Percentiles rank a stretch among this genome's conserved stretches.
phyloP scores from a whole-genome alignment of 2,797 vertebrate genomes.

The Bradypus variegatus region DNA sequence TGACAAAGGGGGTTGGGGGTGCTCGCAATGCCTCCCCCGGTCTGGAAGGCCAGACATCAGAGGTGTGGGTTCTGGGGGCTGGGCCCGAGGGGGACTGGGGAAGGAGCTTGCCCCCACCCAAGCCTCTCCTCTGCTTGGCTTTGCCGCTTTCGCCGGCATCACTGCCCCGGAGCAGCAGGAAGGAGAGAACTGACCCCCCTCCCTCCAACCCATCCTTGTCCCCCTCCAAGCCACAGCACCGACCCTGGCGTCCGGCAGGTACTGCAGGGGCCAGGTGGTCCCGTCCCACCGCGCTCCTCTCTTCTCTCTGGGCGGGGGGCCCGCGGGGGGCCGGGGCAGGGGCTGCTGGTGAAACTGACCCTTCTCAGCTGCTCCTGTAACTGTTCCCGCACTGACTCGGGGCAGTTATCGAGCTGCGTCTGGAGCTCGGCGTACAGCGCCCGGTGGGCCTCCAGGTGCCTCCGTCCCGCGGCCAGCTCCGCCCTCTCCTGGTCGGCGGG shows the following conservation, averaged over 20 bases:
- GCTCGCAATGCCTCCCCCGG: not conserved
- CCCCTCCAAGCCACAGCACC: conserved; percentile 49
- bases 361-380: conserved; percentile 93
- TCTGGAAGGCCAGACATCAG: conserved; percentile 34
- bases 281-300: conserved; percentile 54
- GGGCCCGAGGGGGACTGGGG: conserved; percentile 20
- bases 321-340: conserved; percentile 61
- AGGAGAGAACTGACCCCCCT: not conserved
- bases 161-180: not conserved
- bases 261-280: conserved; percentile 52
- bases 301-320: conserved; percentile 46
- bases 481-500: conserved; percentile 87
- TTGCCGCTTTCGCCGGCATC: conserved; percentile 30
- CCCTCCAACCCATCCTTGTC: not conserved
- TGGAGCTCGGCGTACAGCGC: conserved; percentile 89
- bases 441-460: conserved; percentile 90
- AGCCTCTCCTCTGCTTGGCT: conserved; percentile 20
- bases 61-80: not conserved
- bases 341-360: conserved; percentile 86
- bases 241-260: conserved; percentile 51
- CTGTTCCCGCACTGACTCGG: conserved; percentile 94
- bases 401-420: conserved; percentile 97
- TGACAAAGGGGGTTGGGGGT: not conserved
- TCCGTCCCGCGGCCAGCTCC: conserved; percentile 91
- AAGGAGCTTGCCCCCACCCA: conserved; percentile 33